phyloP scores from a whole-genome alignment of 2,888 invertebrate species.

The Hymenopus coronatus region DNA sequence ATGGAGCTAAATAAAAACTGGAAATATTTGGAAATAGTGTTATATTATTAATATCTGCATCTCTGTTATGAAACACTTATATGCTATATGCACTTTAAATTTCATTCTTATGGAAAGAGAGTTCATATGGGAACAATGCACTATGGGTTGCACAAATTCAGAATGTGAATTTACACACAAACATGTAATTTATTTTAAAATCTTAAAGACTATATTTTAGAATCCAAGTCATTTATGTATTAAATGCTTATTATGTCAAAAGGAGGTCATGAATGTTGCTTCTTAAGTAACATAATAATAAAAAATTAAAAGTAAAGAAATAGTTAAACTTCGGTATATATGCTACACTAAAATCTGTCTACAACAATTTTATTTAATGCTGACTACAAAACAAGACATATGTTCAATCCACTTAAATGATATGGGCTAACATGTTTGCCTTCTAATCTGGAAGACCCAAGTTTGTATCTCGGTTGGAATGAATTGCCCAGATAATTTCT shows the following conservation, averaged over 20 bases:
- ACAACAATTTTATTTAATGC: too few species aligned
- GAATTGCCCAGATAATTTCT: too few species aligned
- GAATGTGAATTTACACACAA: not conserved
- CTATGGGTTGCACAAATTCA: not conserved
- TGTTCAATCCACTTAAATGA: too few species aligned
- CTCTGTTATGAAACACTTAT: not conserved
- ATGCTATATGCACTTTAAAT: not conserved
- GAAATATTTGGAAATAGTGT: not conserved
- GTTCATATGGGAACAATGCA: too few species aligned
- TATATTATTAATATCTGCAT: not conserved
- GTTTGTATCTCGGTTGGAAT: too few species aligned
- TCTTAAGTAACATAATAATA: not conserved
- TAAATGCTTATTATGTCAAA: not conserved
- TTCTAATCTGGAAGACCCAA: too few species aligned
- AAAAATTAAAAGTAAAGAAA: not conserved
- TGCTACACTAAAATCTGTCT: too few species aligned
- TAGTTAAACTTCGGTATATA: too few species aligned
- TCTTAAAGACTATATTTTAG: not conserved
- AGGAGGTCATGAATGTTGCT: not conserved
- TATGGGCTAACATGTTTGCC: too few species aligned
- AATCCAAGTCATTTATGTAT: not conserved
- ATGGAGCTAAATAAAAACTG: not conserved
- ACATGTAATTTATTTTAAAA: not conserved
- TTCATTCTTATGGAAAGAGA: not conserved
- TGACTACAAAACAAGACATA: too few species aligned